phyloP scores from a whole-genome alignment of 2,888 invertebrate genomes.

The Eilema sororculum region DNA sequence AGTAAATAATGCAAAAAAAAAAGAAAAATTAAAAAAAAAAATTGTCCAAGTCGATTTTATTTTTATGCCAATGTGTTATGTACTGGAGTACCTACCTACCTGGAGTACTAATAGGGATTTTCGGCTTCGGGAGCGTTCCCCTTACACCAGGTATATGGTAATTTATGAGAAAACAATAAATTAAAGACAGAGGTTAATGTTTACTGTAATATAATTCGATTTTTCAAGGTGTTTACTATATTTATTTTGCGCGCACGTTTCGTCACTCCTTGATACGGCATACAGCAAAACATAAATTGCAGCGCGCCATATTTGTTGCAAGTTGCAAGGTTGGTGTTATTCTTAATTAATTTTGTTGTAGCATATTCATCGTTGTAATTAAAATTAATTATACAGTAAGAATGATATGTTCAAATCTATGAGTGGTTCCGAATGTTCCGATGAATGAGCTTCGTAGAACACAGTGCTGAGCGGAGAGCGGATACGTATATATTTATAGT shows the following conservation, averaged over 20 bases:
- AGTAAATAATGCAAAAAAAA: too few relatives aligned
- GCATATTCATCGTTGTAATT: constrained; percentile 10
- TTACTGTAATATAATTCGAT: constrained; percentile 11
- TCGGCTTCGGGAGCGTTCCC: too few relatives aligned
- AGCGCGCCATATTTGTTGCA: constrained; percentile 2
- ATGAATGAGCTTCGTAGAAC: not conserved
- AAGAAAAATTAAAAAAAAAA: too few relatives aligned
- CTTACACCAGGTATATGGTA: too few relatives aligned
- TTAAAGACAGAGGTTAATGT: not conserved
- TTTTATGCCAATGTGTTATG: too few relatives aligned
- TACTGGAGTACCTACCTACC: too few relatives aligned
- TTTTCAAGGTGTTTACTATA: constrained; percentile 28
- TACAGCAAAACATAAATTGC: constrained; percentile 25
- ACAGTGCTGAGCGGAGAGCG: too few relatives aligned
- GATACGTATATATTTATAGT: too few relatives aligned
- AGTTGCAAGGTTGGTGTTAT: constrained; percentile 28
- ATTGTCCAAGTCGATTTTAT: too few relatives aligned
- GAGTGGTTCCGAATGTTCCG: not conserved
- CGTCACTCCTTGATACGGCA: constrained; percentile 18
- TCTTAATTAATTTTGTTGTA: constrained; percentile 17
- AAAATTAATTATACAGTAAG: not conserved
- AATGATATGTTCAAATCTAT: not conserved
- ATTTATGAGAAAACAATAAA: not conserved
- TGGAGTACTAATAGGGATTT: too few relatives aligned
- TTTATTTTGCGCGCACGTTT: constrained; percentile 27